Evolutionary conservation across 2,888 invertebrate species (phyloP), one percentile per base, ranked within the genome.

Genomic region (Tetragonula carbonaria): DNA sequence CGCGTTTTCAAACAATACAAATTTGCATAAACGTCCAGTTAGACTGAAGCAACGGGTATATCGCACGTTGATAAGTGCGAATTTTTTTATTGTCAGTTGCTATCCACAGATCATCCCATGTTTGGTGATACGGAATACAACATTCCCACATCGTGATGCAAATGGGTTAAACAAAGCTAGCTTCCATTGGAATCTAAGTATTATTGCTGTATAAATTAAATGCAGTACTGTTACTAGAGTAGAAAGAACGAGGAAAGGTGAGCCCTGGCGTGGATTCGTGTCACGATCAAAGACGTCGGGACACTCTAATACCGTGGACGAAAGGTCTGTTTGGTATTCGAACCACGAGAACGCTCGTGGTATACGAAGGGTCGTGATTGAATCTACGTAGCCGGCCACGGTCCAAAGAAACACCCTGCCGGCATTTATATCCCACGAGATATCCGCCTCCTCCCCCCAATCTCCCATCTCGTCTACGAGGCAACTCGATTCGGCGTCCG

Each of bases 331-430:
- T 93, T 93, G 90, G 91, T 93, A 93, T 93, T 93, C 93, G 87
- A 80, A 79, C 86, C 86, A 90, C 90, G 92, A 91, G 87, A 88
- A 90, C 86, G 86, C 77, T 87, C 88, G 45, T 45, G 91, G 92
- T 80, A 80, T 75, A 84, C 88, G 82, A 88, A 88, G 91, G 92
- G 91, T 93, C 91, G 93, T 93, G 93, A 93, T 93, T 93, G 93
- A 93, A 93, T 93, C 91, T 90, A 90, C 88, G 81, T 77, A 84
- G 82, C 85, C 84, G 89, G 81, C 89, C 90, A 90, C 68, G 86
- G 88, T 88, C 90, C 89, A 87, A 90, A 88, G 90, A 88, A 92
- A 92, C 91, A 90, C 89, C 91, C 91, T 84, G 79, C 83, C 74
- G 86, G 90, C 91, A 91, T 92, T 92, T 92, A 92, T 92, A 90